These are phyloP conservation scores for Macrophya alboannulata DNA, from an alignment of 2,888 invertebrate species.

Conservation along the genomic window DNA sequence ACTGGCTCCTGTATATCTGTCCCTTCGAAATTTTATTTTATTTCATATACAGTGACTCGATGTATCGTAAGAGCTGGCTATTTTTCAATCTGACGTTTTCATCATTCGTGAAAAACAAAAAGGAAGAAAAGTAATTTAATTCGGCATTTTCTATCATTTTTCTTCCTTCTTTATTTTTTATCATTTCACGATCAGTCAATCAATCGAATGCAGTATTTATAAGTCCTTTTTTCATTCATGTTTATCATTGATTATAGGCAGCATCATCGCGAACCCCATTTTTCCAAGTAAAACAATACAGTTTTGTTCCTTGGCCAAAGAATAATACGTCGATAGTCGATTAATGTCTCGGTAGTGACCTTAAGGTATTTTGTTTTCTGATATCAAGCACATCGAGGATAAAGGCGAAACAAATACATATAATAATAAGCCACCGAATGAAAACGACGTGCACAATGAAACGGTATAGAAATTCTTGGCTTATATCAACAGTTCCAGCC, in stretches of 20 bases:
- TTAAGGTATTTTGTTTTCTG: not conserved
- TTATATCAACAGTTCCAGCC: conserved; percentile 37
- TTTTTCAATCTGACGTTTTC: conserved; percentile 23
- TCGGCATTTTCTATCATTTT: not conserved
- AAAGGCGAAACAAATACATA: not conserved
- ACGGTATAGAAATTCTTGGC: not conserved
- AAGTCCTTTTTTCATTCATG: too few species aligned
- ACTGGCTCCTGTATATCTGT: conserved; percentile 7
- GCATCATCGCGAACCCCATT: not conserved
- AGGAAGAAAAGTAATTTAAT: too few species aligned
- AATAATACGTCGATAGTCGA: conserved; percentile 12
- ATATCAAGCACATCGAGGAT: not conserved
- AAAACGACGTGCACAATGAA: conserved; percentile 12
- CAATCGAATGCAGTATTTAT: not conserved
- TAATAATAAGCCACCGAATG: not conserved
- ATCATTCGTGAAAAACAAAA: not conserved
- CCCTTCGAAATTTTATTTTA: conserved; percentile 5
- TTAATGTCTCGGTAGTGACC: not conserved
- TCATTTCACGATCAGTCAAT: not conserved
- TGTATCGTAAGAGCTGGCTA: conserved; percentile 3
- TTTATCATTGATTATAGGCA: not conserved
- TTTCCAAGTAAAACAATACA: not conserved
- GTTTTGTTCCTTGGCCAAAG: not conserved
- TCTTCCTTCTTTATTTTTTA: not conserved
- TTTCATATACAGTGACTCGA: not conserved